phyloP scores from a whole-genome alignment of 2,888 invertebrate genomes.

The Lobophora halterata region DNA sequence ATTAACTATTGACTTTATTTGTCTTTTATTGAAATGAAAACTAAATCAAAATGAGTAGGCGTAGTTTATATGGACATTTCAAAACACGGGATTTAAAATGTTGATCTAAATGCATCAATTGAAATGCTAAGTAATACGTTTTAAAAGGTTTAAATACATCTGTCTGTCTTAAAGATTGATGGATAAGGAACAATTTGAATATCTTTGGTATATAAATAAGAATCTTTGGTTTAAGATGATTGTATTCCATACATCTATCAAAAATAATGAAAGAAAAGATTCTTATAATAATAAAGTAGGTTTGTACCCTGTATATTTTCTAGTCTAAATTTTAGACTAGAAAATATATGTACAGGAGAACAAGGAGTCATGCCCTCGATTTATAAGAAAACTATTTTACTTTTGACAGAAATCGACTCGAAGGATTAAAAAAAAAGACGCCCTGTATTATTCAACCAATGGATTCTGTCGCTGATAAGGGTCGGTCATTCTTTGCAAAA shows the following conservation, averaged over 20 bases:
- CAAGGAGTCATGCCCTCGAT: too few species aligned
- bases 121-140: too few species aligned
- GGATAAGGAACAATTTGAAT: constrained; percentile 13
- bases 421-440: too few species aligned
- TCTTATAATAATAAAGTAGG: background rate
- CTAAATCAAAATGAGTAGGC: constrained; percentile 1
- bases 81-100: background rate
- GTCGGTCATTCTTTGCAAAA: too few species aligned
- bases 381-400: too few species aligned
- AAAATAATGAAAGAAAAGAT: background rate
- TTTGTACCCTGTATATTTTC: too few species aligned
- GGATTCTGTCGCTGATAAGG: too few species aligned
- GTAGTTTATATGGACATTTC: background rate
- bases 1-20: constrained; percentile 11
- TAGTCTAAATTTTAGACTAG: too few species aligned
- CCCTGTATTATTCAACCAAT: too few species aligned
- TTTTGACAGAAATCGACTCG: too few species aligned
- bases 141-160: constrained; percentile 11
- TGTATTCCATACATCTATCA: constrained; percentile 5
- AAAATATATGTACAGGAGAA: too few species aligned
- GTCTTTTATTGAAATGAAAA: constrained; percentile 4
- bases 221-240: too few species aligned
- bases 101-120: constrained; percentile 4
- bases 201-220: constrained; percentile 13
- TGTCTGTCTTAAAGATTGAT: constrained; percentile 17